Evolutionary conservation across 64 coral and sea anemone species (phyloP).

Genomic region (Orbicella faveolata): DNA sequence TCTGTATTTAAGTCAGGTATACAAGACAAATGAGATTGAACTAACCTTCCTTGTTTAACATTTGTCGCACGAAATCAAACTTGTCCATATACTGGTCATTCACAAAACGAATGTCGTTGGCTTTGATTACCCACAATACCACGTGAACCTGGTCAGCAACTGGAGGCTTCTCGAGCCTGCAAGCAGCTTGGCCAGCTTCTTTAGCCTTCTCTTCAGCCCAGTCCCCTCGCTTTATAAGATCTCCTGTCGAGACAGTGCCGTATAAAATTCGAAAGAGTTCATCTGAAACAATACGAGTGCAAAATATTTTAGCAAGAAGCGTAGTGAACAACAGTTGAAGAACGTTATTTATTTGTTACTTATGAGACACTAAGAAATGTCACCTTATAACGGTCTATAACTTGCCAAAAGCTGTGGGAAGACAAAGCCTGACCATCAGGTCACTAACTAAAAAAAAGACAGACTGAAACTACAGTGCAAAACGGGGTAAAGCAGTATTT

Average conservation of each 20-base stretch:
- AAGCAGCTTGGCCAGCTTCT: constrained; percentile 48
- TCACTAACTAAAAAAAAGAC: too few relatives aligned
- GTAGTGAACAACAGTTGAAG: too few relatives aligned
- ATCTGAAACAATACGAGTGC: not conserved
- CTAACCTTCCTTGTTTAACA: constrained; percentile 53
- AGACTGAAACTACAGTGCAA: too few relatives aligned
- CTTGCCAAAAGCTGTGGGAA: too few relatives aligned
- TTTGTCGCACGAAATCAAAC: constrained; percentile 64
- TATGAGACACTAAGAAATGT: too few relatives aligned
- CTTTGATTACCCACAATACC: constrained; percentile 83
- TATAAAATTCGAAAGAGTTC: constrained; percentile 85
- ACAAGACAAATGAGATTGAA: not conserved
- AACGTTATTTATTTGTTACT: too few relatives aligned
- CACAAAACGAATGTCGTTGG: constrained; percentile 66
- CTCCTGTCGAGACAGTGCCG: constrained; percentile 45
- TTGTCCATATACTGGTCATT: constrained; percentile 68
- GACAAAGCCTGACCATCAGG: too few relatives aligned
- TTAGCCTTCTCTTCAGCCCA: constrained; percentile 19
- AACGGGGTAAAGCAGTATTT: too few relatives aligned
- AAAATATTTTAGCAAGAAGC: not conserved
- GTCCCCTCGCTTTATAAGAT: constrained; percentile 51
- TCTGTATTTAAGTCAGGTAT: too few relatives aligned
- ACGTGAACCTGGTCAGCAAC: constrained; percentile 58
- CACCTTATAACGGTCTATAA: too few relatives aligned
- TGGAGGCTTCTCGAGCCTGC: constrained; percentile 76